Percentiles rank a stretch among this genome's conserved stretches.
Conservation (phyloP, 2,797 vertebrate genomes). For the Peromyscus eremicus region DNA sequence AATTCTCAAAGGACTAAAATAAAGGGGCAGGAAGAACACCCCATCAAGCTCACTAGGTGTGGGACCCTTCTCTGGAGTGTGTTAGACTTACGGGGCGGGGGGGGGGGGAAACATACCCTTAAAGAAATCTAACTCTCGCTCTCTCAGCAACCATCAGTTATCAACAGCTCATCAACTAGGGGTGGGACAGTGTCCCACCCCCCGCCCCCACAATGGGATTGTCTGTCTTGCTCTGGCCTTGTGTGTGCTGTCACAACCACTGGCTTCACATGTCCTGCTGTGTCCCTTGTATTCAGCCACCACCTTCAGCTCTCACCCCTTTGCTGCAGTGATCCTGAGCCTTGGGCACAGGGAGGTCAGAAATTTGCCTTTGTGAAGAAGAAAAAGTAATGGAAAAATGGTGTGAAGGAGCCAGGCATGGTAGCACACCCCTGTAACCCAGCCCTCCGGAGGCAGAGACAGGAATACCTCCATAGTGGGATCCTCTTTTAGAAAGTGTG, state of each 20-base stretch:
- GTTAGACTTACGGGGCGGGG: background rate
- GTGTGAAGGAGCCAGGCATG: background rate
- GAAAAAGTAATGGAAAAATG: background rate
- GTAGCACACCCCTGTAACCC: background rate
- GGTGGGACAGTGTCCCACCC: no score
- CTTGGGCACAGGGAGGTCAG: background rate
- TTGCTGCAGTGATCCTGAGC: background rate
- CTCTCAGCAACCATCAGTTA: background rate
- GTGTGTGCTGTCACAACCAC: background rate
- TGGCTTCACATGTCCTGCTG: background rate
- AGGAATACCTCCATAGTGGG: background rate
- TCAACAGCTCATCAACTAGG: no score
- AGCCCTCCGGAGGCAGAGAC: background rate
- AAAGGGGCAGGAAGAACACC: background rate
- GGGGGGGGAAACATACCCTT: no score
- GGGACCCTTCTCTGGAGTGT: background rate
- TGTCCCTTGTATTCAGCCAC: no score
- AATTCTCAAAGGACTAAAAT: background rate
- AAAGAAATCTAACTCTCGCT: background rate
- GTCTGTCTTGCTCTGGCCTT: background rate
- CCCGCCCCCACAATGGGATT: background rate
- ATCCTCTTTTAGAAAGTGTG: background rate
- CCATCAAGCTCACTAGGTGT: background rate
- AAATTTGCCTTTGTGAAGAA: slow-evolving; percentile 8
- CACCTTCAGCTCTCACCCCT: background rate